Evolutionary conservation across 2,888 invertebrate genomes (phyloP), one percentile per base, ranked within the genome.

Genomic region (Gerris lacustris): DNA sequence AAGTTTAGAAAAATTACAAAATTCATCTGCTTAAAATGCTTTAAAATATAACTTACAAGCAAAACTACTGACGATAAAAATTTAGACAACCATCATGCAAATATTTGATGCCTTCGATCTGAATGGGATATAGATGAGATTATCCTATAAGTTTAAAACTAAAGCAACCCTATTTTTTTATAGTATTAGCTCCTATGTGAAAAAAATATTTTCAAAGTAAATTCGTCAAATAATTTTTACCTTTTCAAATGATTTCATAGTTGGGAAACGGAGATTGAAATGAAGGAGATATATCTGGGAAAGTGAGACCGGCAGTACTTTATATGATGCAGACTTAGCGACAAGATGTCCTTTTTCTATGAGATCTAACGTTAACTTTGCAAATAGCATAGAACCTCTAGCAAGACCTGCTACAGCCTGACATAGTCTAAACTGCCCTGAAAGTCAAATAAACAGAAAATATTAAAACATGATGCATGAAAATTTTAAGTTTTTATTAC

Each of bases 251-350:
- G 94, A 92, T 67, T 91, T 86, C 0, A 90, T 87, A 0, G 94
- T 95, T 6, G 94, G 94, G 79, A 96, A 98, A 72, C 90, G 86
- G 70, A 96, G 82, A 82, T 96, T 96, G 81, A 96, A 96, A 81
- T 93, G 91, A 63, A 96, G 82, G 73, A 94, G 82, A 80, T 94
- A 96, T 78, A 96, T 92, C 82, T 95, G 93, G 5, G 92, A 90
- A 72, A 94, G 80, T 0, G 91, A 90, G 73, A 93, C 91, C 1
- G 95, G 94, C 67, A 95, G 84, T 15, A 94, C 92, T 84, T 96
- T 96, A 80, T 94, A 96, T 79, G 93, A 93, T 0, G 93, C 88
- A 6, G 95, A 95, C 82, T 96, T 96, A 63, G 94, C 89, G 17
- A 96, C 94, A 74, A 97, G 85, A 78, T 94, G 91, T 66, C 96